Evolutionary conservation across 2,113 vertebrate species (phyloP).

Genomic region (Fulmarus glacialis): DNA sequence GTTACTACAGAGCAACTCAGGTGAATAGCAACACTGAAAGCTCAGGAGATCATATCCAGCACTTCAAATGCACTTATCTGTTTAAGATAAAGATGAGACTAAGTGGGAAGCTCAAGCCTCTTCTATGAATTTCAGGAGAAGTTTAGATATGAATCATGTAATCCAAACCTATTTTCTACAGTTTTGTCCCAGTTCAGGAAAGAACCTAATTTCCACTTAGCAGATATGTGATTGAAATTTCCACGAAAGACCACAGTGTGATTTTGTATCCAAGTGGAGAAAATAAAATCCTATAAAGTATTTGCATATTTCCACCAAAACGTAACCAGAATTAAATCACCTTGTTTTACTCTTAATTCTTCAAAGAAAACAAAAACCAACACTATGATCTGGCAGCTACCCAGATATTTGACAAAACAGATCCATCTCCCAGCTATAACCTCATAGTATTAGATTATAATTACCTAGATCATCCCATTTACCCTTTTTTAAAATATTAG

Average conservation of each 20-base stretch:
- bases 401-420: neutral
- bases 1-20: neutral
- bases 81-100: neutral
- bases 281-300: neutral
- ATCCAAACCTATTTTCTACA: neutral
- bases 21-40: neutral
- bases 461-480: neutral
- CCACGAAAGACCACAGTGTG: neutral
- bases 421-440: neutral
- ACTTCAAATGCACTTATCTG: neutral
- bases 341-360: neutral
- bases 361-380: neutral
- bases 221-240: neutral
- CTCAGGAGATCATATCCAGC: neutral
- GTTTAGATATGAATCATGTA: neutral
- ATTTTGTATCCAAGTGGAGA: neutral
- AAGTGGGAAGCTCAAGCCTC: neutral
- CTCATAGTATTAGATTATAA: neutral
- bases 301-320: neutral
- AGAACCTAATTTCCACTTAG: neutral
- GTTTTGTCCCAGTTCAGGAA: neutral
- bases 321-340: neutral
- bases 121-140: neutral
- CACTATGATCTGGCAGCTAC: neutral
- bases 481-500: neutral